Percentiles rank a stretch among this genome's conserved stretches.
Evolutionary conservation across 1,140 invertebrate species (phyloP).

Genomic region (Charaxes varanes): DNA sequence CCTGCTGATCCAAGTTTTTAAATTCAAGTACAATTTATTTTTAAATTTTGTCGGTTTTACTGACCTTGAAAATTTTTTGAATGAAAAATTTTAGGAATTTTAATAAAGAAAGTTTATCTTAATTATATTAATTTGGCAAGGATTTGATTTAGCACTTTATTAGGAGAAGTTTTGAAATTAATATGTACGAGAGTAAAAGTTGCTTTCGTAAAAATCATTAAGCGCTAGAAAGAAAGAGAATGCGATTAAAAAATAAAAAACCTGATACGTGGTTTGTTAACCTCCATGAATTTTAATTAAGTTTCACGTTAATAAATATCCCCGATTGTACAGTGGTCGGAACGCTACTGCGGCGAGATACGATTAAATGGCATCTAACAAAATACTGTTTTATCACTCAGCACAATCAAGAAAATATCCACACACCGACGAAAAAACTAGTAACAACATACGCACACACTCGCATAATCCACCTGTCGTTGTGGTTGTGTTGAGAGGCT

Average conservation of each 20-base stretch:
- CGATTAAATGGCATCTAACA: constrained; percentile 32
- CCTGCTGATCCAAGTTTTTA: too few species aligned
- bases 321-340: constrained; percentile 32
- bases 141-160: not conserved
- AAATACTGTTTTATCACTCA: constrained; percentile 64
- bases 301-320: constrained; percentile 11
- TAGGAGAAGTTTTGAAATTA: not conserved
- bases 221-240: constrained; percentile 3
- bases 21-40: too few species aligned
- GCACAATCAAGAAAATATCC: constrained; percentile 50
- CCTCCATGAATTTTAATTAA: constrained; percentile 11
- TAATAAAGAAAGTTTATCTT: constrained; percentile 1
- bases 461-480: constrained; percentile 60
- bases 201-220: constrained; percentile 2
- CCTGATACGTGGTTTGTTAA: constrained; percentile 5
- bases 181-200: constrained; percentile 12
- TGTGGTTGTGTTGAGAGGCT: constrained; percentile 60
- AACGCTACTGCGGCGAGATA: constrained; percentile 34
- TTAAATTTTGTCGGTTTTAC: too few species aligned
- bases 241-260: constrained; percentile 6
- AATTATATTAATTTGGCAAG: not conserved
- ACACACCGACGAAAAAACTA: constrained; percentile 38
- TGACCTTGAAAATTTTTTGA: too few species aligned
- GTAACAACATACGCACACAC: constrained; percentile 50
- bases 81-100: too few species aligned